Base-by-base conservation (phyloP, 2,113 vertebrate species). In the Leiothrix lutea region DNA sequence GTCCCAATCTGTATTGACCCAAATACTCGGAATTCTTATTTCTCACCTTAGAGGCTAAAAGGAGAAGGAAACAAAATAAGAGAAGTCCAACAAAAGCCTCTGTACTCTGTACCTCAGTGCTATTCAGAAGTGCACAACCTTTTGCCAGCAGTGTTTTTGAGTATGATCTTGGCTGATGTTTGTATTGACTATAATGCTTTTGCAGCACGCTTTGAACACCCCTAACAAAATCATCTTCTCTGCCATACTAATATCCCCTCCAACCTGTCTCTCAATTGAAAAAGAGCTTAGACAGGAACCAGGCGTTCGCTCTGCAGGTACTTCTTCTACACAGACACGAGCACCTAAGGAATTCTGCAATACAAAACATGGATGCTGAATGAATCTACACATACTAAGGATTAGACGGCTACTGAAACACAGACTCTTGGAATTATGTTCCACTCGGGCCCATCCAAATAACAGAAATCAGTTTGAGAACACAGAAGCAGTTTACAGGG, bases 301-400 rank as follows among this genome's bases (percentile, higher is more conserved):
- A 90, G 90, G 57, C 7, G 24, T 95, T 96, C 7, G 0, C 64
- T 95, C 90, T 96, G 79, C 90, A 80, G 88, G 75, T 71, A 58
- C 35, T 74, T 72, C 79, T 93, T 94, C 78, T 94, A 94, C 40
- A 95, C 67, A 95, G 92, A 93, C 94, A 83, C 6, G 47, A 90
- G 82, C 90, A 97, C 90, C 88, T 97, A 95, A 93, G 75, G 90
- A 96, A 88, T 80, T 92, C 88, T 94, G 94, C 75, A 95, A 94
- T 66, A 90, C 92, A 95, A 93, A 94, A 86, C 80, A 96, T 3
- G 81, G 79, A 93, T 73, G 86, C 94, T 92, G 82, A 74, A 90
- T 94, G 64, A 94, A 88, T 80, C 92, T 88, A 80, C 75, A 80
- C 45, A 11, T 88, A n/a, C 79, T 85, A 57, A 79, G 67, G 75